phyloP scores from a whole-genome alignment of 2,888 invertebrate genomes.

The Morpho deidamia region DNA sequence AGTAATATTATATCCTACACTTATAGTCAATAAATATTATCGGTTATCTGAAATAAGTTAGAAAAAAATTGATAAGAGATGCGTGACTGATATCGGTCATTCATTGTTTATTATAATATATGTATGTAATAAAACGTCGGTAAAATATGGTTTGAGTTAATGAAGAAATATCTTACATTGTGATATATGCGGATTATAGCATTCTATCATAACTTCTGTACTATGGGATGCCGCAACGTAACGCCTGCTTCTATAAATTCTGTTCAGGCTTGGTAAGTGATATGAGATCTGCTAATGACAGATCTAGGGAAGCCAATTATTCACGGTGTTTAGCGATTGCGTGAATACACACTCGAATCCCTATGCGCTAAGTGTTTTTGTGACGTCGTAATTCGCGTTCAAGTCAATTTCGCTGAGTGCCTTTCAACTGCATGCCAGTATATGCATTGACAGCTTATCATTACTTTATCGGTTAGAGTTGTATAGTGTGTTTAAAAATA shows the following conservation, averaged over 20 bases:
- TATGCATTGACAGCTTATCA: constrained; percentile 34
- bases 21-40: constrained; percentile 16
- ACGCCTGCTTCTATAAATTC: too few relatives aligned
- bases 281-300: constrained; percentile 4
- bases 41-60: constrained; percentile 37
- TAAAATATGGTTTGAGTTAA: too few relatives aligned
- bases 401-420: constrained; percentile 29
- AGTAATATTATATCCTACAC: too few relatives aligned
- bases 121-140: not conserved
- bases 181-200: too few relatives aligned
- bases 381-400: constrained; percentile 33
- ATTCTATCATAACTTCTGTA: too few relatives aligned
- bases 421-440: constrained; percentile 33
- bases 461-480: constrained; percentile 3
- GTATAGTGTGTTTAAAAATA: constrained; percentile 4
- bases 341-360: constrained; percentile 27
- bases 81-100: constrained; percentile 24
- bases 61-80: constrained; percentile 34
- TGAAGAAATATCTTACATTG: too few relatives aligned
- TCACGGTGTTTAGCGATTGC: constrained; percentile 21
- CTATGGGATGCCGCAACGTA: too few relatives aligned
- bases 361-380: constrained; percentile 32
- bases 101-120: not conserved
- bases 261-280: not conserved
- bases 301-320: constrained; percentile 17